Base-by-base conservation (phyloP, 2,888 invertebrate species). In the Melipona beecheii region DNA sequence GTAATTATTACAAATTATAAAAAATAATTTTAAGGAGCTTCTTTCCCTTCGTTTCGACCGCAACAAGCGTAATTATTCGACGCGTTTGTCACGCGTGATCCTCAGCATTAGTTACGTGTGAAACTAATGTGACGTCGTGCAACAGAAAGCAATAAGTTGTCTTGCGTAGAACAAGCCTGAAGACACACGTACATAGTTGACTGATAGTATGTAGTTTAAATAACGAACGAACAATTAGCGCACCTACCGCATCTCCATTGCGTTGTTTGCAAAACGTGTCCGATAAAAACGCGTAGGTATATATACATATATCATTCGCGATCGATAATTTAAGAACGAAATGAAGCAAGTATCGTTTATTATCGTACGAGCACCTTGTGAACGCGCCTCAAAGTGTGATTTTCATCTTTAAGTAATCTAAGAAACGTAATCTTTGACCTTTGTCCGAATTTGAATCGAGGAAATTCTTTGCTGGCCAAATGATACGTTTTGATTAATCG, bases 61-160 rank as follows among this genome's bases (percentile, higher is more conserved):
- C 19, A 31, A 31, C 49, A 27, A 5, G 27, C 13, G 36, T 27
- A 15, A 36, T 65, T 70, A 43, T 21, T 43, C n/a, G 58, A 36
- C 49, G 50, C 62, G 62, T 70, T 60, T 43, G 71, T 80, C 66
- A 66, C 56, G 50, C 36, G n/a, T 27, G 68, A 52, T 60, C 66
- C 36, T 13, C 66, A 43, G 17, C 36, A 36, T 75, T 56, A 64
- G 62, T 70, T 71, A 71, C 50, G n/a, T 36, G n/a, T 54, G 17
- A 43, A 56, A 65, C 27, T 43, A 31, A 62, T 58, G 15, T 62
- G 78, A 86, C 52, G 66, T 81, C 73, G 70, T 77, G 74, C 49
- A 88, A 89, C 84, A 58, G 75, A 87, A 87, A 90, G 90, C 91
- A 90, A 91, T 91, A 85, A 91, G 86, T 85, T 78, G 76, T 85